These are phyloP conservation scores for Numenius arquata DNA, from an alignment of 2,113 vertebrate genomes.

Conservation along the genomic window DNA sequence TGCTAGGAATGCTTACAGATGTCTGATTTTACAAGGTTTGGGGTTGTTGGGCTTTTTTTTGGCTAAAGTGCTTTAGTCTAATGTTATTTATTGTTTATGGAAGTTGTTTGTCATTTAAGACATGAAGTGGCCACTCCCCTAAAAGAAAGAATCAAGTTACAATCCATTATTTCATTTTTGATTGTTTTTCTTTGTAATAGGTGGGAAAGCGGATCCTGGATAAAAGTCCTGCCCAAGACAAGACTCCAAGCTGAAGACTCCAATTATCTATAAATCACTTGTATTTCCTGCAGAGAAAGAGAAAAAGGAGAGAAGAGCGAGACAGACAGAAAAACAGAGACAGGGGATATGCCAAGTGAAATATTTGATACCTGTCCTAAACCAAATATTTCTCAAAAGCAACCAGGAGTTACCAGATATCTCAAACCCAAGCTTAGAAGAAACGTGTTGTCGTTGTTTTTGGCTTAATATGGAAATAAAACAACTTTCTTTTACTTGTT, in stretches of 20 bases:
- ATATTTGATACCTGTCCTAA: constrained; percentile 47
- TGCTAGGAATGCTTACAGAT: constrained; percentile 64
- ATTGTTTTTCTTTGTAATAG: constrained; percentile 80
- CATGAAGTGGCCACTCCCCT: constrained; percentile 67
- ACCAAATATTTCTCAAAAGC: constrained; percentile 12
- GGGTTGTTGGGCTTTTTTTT: not conserved
- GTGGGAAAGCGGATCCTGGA: constrained; percentile 77
- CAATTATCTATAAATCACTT: constrained; percentile 80
- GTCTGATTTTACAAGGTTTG: constrained; percentile 65
- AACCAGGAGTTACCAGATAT: not conserved
- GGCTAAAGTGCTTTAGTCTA: constrained; percentile 45
- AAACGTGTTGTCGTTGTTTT: accelerated
- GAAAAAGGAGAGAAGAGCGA: constrained; percentile 45
- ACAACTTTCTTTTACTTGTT: not conserved
- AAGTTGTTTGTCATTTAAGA: constrained; percentile 75
- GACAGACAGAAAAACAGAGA: constrained; percentile 44
- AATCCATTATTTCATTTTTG: constrained; percentile 76
- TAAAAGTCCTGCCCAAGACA: constrained; percentile 72
- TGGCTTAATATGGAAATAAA: not conserved
- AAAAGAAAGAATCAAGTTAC: constrained; percentile 75
- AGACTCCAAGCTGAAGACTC: constrained; percentile 70
- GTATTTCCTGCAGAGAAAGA: constrained; percentile 67
- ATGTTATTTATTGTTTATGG: constrained; percentile 71
- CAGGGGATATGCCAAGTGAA: constrained; percentile 54
- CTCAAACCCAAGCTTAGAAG: not conserved